These are phyloP conservation scores for Polydrusus tereticollis DNA, from an alignment of 2,888 invertebrate species.

Conservation along the genomic window DNA sequence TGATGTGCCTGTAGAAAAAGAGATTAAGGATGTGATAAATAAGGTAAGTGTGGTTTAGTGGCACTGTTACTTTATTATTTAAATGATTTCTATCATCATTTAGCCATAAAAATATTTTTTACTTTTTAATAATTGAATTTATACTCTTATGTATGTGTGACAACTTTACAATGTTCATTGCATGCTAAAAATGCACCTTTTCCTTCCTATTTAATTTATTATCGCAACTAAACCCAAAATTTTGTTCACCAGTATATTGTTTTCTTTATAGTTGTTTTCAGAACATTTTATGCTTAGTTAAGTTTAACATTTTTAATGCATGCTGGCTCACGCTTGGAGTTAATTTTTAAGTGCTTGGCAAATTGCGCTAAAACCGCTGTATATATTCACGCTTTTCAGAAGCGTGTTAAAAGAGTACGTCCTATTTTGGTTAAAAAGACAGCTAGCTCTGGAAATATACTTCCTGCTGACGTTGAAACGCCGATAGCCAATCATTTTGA, in stretches of 20 bases:
- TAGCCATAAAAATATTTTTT: too few relatives aligned
- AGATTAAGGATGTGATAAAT: conserved; percentile 55
- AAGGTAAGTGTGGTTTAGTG: conserved; percentile 65
- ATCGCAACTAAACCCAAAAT: too few relatives aligned
- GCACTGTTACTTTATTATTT: not conserved
- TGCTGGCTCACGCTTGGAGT: too few relatives aligned
- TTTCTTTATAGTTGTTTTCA: too few relatives aligned
- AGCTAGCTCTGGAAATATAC: conserved; percentile 68
- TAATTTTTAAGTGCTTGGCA: not conserved
- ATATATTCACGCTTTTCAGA: conserved; percentile 59
- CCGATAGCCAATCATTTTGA: conserved; percentile 80
- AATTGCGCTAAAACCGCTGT: not conserved
- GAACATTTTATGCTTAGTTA: too few relatives aligned
- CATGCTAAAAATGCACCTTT: too few relatives aligned
- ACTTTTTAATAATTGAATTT: too few relatives aligned
- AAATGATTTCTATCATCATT: not conserved
- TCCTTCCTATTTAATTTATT: too few relatives aligned
- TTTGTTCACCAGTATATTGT: too few relatives aligned
- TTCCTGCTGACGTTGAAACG: conserved; percentile 64
- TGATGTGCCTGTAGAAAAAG: conserved; percentile 39
- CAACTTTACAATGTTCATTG: too few relatives aligned
- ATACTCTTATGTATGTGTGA: too few relatives aligned
- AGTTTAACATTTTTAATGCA: too few relatives aligned
- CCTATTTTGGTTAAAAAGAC: conserved; percentile 83
- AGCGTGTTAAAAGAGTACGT: conserved; percentile 80